phyloP scores from a whole-genome alignment of 2,113 vertebrate genomes.

The Lycocorax pyrrhopterus region DNA sequence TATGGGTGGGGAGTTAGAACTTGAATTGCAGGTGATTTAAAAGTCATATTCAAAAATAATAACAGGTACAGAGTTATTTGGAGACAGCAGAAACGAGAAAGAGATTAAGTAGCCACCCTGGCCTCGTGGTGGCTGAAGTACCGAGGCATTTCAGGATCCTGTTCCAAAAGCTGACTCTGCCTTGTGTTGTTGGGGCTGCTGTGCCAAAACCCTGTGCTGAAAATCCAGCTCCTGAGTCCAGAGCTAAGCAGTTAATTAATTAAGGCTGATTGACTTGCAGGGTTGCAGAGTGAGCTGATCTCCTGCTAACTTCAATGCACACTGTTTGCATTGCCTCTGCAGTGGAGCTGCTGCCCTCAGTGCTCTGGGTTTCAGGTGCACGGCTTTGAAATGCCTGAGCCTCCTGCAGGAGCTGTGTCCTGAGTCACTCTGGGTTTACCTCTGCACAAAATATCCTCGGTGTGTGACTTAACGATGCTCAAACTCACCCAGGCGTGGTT shows the following conservation, averaged over 20 bases:
- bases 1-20: neutral
- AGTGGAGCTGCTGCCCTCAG: neutral
- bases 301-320: neutral
- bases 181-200: neutral
- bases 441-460: neutral
- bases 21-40: neutral
- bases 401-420: neutral
- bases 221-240: neutral
- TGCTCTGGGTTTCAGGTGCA: neutral
- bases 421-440: neutral
- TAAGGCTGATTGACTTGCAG: slow-evolving; percentile 5
- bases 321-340: neutral
- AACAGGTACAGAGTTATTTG: neutral
- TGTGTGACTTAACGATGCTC: neutral
- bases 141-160: neutral
- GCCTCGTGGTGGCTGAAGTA: neutral
- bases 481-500: neutral
- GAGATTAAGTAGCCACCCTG: neutral
- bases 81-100: neutral
- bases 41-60: neutral
- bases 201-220: neutral
- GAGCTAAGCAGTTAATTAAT: neutral
- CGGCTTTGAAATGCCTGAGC: neutral
- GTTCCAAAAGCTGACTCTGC: neutral
- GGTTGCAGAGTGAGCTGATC: neutral